Evolutionary conservation across 2,888 invertebrate genomes (phyloP).

Genomic region (Brachyptera putata): DNA sequence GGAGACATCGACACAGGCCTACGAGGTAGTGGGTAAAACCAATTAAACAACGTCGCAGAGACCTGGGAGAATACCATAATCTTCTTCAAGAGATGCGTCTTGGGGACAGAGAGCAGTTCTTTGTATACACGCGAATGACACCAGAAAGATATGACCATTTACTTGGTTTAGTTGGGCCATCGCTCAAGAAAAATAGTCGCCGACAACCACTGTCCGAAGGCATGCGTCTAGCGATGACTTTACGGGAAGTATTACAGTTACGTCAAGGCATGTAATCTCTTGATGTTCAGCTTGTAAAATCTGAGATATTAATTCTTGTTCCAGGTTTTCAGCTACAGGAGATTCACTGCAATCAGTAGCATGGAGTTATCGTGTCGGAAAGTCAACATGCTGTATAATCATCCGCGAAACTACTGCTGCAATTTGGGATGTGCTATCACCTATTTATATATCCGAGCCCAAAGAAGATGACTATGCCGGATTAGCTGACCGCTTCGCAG

Average conservation of each 20-base stretch:
- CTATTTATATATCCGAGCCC: not conserved
- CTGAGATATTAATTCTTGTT: not conserved
- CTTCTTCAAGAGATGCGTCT: conserved; percentile 5
- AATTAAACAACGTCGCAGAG: not conserved
- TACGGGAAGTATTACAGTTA: not conserved
- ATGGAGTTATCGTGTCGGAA: not conserved
- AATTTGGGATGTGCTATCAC: not conserved
- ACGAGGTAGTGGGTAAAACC: not conserved
- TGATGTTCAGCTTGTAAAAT: not conserved
- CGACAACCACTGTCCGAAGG: not conserved
- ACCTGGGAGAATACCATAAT: conserved; percentile 7
- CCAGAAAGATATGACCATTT: not conserved
- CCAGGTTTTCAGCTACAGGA: not conserved
- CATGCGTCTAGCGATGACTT: not conserved
- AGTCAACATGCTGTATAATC: not conserved
- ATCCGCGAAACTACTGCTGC: not conserved
- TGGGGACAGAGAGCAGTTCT: conserved; percentile 1
- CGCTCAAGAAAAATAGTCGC: not conserved
- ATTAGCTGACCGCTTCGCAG: conserved; percentile 34
- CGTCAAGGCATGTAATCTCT: not conserved
- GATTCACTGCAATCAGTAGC: not conserved
- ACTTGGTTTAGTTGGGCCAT: not conserved
- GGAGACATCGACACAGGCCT: not conserved
- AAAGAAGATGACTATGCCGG: conserved; percentile 32
- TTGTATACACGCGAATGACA: conserved; percentile 4